These are phyloP conservation scores for Plemyria rubiginata DNA, from an alignment of 2,888 invertebrate species.

Conservation along the genomic window DNA sequence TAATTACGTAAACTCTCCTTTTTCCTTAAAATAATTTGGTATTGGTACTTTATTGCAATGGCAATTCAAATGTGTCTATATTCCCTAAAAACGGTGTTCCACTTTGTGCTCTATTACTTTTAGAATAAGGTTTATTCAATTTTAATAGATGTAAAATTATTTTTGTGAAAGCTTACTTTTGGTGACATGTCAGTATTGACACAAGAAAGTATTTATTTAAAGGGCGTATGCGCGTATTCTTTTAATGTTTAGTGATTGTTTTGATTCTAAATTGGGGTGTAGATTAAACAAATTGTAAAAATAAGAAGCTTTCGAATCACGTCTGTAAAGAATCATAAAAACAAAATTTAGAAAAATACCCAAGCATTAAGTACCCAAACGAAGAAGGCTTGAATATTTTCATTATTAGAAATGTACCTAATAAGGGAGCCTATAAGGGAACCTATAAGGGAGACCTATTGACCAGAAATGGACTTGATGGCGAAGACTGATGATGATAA, in stretches of 20 bases:
- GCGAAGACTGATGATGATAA: too few relatives aligned
- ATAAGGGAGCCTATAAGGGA: too few relatives aligned
- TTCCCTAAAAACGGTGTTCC: background rate
- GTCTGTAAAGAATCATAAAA: background rate
- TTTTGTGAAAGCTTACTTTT: constrained; percentile 44
- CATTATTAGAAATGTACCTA: too few relatives aligned
- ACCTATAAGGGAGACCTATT: too few relatives aligned
- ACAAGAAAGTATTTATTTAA: constrained; percentile 72
- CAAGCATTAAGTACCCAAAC: background rate
- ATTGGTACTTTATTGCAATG: constrained; percentile 5
- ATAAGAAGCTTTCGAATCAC: constrained; percentile 11
- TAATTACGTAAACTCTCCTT: background rate
- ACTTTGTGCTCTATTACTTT: background rate
- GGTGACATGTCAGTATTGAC: constrained; percentile 75
- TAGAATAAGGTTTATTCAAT: background rate
- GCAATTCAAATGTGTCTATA: background rate
- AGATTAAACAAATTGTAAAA: constrained; percentile 29
- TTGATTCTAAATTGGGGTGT: constrained; percentile 26
- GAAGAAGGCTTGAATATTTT: background rate
- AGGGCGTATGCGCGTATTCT: constrained; percentile 60
- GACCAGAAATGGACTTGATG: too few relatives aligned
- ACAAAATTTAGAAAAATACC: background rate
- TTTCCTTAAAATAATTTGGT: constrained; percentile 3
- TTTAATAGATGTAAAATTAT: background rate
- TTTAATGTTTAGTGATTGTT: constrained; percentile 45